A percentile compares a stretch with the other conserved stretches of the same genome.
Conservation (phyloP, 2,113 vertebrate genomes). For the Callorhinus ursinus region DNA sequence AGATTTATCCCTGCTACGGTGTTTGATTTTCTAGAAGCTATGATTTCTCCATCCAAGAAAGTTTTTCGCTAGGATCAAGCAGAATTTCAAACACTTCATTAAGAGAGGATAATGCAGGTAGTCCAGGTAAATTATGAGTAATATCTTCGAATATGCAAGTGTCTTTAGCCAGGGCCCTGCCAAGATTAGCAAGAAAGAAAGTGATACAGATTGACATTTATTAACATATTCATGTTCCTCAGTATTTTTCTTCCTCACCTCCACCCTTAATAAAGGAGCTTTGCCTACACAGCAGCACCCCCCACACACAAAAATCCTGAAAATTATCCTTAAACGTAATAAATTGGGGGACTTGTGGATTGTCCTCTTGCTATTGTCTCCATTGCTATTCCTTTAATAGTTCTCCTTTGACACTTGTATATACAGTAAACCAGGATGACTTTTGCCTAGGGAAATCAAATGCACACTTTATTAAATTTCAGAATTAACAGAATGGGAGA, state of each 20-base stretch:
- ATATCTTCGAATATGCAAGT: neutral
- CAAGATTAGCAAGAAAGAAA: neutral
- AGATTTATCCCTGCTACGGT: neutral
- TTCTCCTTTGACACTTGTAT: neutral
- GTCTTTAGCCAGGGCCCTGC: neutral
- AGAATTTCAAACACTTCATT: neutral
- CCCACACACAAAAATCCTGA: neutral
- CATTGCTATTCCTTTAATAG: neutral
- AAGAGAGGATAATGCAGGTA: neutral
- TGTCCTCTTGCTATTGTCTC: neutral
- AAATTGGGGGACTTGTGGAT: neutral
- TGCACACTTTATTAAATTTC: neutral
- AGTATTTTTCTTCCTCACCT: neutral
- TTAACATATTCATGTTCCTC: neutral
- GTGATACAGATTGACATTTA: neutral
- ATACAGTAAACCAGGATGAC: neutral
- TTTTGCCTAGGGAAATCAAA: neutral
- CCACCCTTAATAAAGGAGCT: neutral
- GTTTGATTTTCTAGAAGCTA: neutral
- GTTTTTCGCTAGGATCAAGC: neutral
- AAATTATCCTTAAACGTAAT: neutral
- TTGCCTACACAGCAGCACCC: neutral
- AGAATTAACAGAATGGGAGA: neutral
- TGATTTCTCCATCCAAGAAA: neutral
- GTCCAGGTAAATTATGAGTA: neutral